Percentiles rank a stretch among this genome's conserved stretches.
These are phyloP conservation scores for Pteronotus mesoamericanus DNA, from an alignment of 2,797 vertebrate genomes.

Conservation along the genomic window DNA sequence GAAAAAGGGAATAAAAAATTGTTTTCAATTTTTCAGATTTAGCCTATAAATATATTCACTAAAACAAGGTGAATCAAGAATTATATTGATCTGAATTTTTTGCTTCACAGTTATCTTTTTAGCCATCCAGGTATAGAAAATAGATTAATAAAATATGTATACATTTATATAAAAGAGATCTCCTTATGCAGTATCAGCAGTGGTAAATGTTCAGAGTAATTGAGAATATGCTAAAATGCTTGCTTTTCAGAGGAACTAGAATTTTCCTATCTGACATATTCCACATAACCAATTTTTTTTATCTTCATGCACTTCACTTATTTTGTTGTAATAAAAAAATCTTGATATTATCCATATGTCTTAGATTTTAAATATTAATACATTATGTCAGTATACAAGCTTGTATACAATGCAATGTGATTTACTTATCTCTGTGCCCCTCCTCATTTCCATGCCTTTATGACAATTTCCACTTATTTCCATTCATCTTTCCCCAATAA, in stretches of 20 bases:
- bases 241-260: neutral
- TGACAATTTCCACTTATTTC: neutral
- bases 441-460: neutral
- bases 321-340: neutral
- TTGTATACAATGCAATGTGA: neutral
- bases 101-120: neutral
- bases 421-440: neutral
- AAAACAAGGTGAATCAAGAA: neutral
- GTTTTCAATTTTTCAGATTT: neutral
- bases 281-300: neutral
- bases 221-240: neutral
- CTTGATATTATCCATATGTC: neutral
- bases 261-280: neutral
- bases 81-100: neutral
- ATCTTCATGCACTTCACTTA: neutral
- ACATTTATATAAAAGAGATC: neutral
- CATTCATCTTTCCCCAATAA: neutral
- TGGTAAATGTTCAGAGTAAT: neutral
- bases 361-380: neutral
- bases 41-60: neutral
- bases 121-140: neutral
- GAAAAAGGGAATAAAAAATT: neutral
- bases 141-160: neutral
- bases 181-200: neutral
- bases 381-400: neutral